Conservation (phyloP, 1,140 invertebrate genomes). For the Drosophila paulistorum region DNA sequence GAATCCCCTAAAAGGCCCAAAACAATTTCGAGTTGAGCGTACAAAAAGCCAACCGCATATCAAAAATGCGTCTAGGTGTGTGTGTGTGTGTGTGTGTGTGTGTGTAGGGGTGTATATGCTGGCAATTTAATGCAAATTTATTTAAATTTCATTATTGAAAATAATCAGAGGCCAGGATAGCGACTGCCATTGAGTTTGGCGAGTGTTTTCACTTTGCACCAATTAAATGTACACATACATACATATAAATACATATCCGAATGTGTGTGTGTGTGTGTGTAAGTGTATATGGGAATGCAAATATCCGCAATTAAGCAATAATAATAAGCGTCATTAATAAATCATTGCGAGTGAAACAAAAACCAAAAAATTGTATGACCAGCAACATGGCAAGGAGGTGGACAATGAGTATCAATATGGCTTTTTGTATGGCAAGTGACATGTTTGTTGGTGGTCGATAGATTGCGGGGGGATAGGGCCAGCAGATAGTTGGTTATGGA, state of each 20-base stretch:
- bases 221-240: constrained; percentile 48
- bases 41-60: constrained; percentile 62
- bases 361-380: constrained; percentile 45
- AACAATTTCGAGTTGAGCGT: constrained; percentile 60
- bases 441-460: constrained; percentile 1
- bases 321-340: constrained; percentile 81
- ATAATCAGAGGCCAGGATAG: constrained; percentile 40
- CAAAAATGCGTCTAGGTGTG: constrained; percentile 48
- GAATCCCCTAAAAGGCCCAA: constrained; percentile 45
- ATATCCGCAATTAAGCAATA: constrained; percentile 78
- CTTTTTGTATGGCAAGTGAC: constrained; percentile 21
- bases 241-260: constrained; percentile 23
- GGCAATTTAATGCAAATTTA: constrained; percentile 60
- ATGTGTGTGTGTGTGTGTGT: background rate
- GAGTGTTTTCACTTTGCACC: constrained; percentile 57
- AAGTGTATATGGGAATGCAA: constrained; percentile 52
- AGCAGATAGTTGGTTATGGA: background rate
- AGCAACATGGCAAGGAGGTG: background rate
- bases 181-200: constrained; percentile 36
- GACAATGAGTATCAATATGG: constrained; percentile 57
- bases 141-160: constrained; percentile 66
- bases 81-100: constrained; percentile 13
- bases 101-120: constrained; percentile 1
- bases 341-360: constrained; percentile 60
- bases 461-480: background rate